Evolutionary conservation across 2,888 invertebrate genomes (phyloP), one percentile per base, ranked within the genome.

Genomic region (Hemaris fuciformis): DNA sequence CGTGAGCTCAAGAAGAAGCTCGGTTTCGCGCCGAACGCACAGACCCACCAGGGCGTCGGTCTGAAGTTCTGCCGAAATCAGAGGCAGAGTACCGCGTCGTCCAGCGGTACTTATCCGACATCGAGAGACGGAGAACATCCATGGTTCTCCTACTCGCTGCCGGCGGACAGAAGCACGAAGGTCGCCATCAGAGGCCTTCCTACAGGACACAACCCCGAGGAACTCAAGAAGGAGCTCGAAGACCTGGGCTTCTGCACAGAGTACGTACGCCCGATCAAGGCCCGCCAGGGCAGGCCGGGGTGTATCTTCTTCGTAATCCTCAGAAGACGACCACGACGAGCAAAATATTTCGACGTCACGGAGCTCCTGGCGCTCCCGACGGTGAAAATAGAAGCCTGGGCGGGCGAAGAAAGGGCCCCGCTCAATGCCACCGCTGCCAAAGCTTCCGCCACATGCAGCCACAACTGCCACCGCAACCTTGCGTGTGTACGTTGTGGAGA

Each of bases 341-440:
- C 3, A 57, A 10, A 3, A 62, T 64, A 7, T 61, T 48, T 18
- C n/a, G 20, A 43, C 0, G 15, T 58, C 6, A 38, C 20, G 0
- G 63, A 62, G 22, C 18, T 66, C 0, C 18, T 63, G 0, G 48
- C 27, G 22, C 42, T 68, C 61, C 65, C 64, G 8, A 62, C 63
- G 1, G 41, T 68, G 1, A 62, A 34, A 0, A 62, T 71, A 0
- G 67, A 69, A 8, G 58, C 61, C 6, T 68, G n/a, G 66, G 68
- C 62, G 64, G 0, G 59, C 66, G 0, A 64, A 62, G 6, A n/a
- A 61, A 38, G 7, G 63, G 62, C 2, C 58, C 62, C 0, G 60
- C 67, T 0, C 65, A 71, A 4, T 72, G 70, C 25, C 72, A 72
- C 57, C 38, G 68, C 1, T 68, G 70, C 61, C 68, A 71, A 13